Evolutionary conservation across 2,113 vertebrate genomes (phyloP), one percentile per base, ranked within the genome.

Genomic region (Pteropus alecto): DNA sequence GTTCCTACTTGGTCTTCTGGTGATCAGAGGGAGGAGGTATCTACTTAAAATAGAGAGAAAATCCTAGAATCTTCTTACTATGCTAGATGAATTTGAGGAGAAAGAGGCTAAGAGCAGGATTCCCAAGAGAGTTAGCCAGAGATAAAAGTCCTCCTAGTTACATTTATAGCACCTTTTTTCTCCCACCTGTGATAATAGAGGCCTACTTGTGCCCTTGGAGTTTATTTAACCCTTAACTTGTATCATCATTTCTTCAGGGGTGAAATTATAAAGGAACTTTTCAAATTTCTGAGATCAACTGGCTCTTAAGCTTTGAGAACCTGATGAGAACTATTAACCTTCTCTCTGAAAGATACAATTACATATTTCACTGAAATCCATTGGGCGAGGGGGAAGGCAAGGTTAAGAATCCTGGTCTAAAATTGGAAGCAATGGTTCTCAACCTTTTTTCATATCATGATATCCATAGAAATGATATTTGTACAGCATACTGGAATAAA

Each of bases 401-500:
- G 22, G 28, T 89, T 83, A 95, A 93, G 60, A 97, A 90, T 95
- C 43, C 28, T 81, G 43, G 78, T 84, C n/a, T 93, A 67, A 74
- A 65, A 73, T 51, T 94, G 76, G 84, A 93, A 95, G 33, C 7
- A 82, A 2, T 87, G 8, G 24, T 90, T 90, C 60, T 95, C n/a
- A 87, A 60, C 28, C n/a, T 84, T 94, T 95, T 77, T 68, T 61
- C 14, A 51, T 48, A 46, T 71, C 58, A 87, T 88, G 28, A 86
- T 54, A 92, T 60, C 28, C 21, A 58, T 74, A 96, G 58, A 94
- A 76, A 89, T 92, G 58, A 74, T 94, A 92, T 87, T 96, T 94
- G 60, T 87, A 73, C 56, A 84, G 33, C n/a, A 51, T 41, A 63
- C 33, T 70, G 48, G 18, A 43, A 78, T 94, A 94, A 85, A 82